These are phyloP conservation scores for Campoletis sonorensis DNA, from an alignment of 1,140 invertebrate genomes.

Conservation along the genomic window DNA sequence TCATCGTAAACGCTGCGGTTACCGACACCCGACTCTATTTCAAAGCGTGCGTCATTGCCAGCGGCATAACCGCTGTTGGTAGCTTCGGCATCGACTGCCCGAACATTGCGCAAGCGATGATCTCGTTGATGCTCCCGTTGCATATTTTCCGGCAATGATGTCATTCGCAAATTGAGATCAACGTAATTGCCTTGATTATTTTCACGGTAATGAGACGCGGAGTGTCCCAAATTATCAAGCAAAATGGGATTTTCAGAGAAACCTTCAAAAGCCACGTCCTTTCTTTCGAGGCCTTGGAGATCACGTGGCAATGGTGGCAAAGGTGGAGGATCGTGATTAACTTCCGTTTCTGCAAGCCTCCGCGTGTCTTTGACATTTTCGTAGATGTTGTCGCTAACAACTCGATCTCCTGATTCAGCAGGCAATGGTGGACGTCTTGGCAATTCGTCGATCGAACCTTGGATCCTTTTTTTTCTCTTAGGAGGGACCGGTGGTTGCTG, in stretches of 20 bases:
- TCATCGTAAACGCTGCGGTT: not conserved
- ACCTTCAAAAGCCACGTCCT: not conserved
- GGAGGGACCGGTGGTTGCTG: conserved; percentile 25
- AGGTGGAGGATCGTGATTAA: not conserved
- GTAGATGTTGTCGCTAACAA: conserved; percentile 54
- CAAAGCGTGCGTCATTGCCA: conserved; percentile 60
- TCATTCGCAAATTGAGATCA: not conserved
- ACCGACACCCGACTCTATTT: conserved; percentile 59
- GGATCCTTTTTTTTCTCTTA: not conserved
- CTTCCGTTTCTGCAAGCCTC: not conserved
- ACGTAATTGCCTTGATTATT: not conserved
- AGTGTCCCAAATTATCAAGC: not conserved
- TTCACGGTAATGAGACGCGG: not conserved
- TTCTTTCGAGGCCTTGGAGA: not conserved
- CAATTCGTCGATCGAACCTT: not conserved
- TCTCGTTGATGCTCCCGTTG: conserved; percentile 32
- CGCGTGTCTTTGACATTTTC: conserved; percentile 13
- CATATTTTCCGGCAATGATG: conserved; percentile 20
- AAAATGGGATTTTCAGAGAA: not conserved
- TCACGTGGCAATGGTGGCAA: conserved; percentile 20
- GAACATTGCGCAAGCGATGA: conserved; percentile 24
- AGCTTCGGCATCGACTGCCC: conserved; percentile 35
- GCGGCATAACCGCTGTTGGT: conserved; percentile 33
- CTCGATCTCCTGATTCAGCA: conserved; percentile 32
- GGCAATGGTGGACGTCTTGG: conserved; percentile 54